Evolutionary conservation across 2,113 vertebrate genomes (phyloP), one percentile per base, ranked within the genome.

Genomic region (Ameiurus melas): DNA sequence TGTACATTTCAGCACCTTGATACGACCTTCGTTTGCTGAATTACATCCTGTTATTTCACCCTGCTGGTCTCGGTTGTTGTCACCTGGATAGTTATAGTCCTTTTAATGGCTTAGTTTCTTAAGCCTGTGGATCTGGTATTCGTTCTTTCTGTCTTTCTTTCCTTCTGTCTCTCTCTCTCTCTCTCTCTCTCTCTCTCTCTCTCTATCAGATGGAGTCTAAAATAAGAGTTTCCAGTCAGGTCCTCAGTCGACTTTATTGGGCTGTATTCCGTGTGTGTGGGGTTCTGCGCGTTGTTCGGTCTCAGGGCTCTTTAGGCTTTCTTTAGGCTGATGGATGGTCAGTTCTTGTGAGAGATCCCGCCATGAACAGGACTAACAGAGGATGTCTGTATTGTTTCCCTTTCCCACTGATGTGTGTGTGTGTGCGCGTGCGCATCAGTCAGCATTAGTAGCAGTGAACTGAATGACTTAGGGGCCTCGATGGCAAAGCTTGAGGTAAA

Each of bases 111-210:
- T 33, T 10, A 75, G 19, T 75, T 43, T 43, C 19, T 43, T 75
- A 33, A 30, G 20, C 30, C 12, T 20, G 43, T 20, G 12, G 1
- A 8, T 73, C n/a, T 10, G 3, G n/a, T n/a, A 3, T 30, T 39
- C 36, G 43, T 25, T 43, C 36, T 47, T n/a, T 51, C 43, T n/a
- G 1, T 2, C 25, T 51, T 4, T 9, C 43, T 51, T 2, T 25
- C 33, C 9, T 0, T 47, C 47, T 9, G 0, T 47, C 47, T 9
- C 0, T n/a, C n/a, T n/a, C n/a, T n/a, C n/a, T n/a, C n/a, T n/a
- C n/a, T 47, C 47, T 51, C 1, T 51, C 47, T 51, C 8, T 51
- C 47, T 51, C 1, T 51, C 47, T 51, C 8, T 51, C 47, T 51
- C 8, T 51, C 47, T 51, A 9, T 51, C 8, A 10, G 47, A 51